These are phyloP conservation scores for Rhabdomys dilectus DNA, from an alignment of 2,113 vertebrate species.

Conservation along the genomic window DNA sequence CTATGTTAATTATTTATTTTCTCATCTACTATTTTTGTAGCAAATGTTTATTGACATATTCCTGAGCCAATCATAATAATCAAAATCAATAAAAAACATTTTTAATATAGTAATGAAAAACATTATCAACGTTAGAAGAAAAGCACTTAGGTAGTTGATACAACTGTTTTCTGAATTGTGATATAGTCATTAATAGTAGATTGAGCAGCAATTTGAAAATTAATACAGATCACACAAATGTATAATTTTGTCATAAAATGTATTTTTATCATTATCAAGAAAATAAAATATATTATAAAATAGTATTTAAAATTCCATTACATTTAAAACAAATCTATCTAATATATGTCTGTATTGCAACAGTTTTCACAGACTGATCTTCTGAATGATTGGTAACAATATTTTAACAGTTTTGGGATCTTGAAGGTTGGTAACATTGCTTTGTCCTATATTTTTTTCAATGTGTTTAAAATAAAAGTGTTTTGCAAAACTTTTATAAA, in stretches of 20 bases:
- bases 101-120: not conserved
- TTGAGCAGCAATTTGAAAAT: not conserved
- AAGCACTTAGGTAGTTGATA: not conserved
- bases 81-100: slow-evolving; percentile 21
- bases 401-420: slow-evolving; percentile 14
- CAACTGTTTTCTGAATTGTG: not conserved
- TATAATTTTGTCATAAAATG: not conserved
- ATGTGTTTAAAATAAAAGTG: slow-evolving; percentile 14
- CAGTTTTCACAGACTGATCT: not conserved
- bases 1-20: slow-evolving; percentile 10
- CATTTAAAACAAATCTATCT: not conserved
- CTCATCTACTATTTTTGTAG: not conserved
- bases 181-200: not conserved
- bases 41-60: not conserved
- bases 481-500: not conserved
- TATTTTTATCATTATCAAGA: not conserved
- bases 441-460: not conserved
- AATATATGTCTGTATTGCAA: not conserved
- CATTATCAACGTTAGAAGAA: not conserved
- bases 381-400: not conserved
- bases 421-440: not conserved
- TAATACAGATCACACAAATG: not conserved
- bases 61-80: not conserved
- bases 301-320: slow-evolving; percentile 1
- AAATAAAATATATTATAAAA: slow-evolving; percentile 14